Evolutionary conservation across 2,888 invertebrate species (phyloP), one percentile per base, ranked within the genome.

Genomic region (Tachina lurida): DNA sequence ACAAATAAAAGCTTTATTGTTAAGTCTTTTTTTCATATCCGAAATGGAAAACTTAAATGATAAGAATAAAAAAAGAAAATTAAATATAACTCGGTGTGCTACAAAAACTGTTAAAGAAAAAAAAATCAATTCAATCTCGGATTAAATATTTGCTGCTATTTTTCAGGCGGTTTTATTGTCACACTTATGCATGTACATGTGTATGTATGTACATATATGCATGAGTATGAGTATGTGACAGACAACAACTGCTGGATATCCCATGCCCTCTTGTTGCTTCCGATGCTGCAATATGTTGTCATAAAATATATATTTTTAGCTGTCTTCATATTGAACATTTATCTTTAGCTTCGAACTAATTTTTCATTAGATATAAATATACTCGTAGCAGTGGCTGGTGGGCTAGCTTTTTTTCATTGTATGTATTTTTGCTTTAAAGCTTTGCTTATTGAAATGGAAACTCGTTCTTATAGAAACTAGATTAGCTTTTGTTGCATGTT

Each of bases 361-460:
- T 71, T 78, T 71, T 77, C 45, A 31, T 31, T 31, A 31, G 31
- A 7, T 31, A 5, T 31, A 31, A 31, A 31, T 31, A 7, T 31
- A 31, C 31, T 17, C 52, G 39, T 41, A 12, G 22, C 54, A 75
- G 31, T 65, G 13, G 43, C 68, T 70, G 75, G 79, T 80, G 74
- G 79, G 68, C 75, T 70, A 65, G 19, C 13, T 49, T 67, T 49
- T 67, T 68, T 75, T 31, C 63, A 65, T 84, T 54, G 43, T 84
- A n/a, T 17, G 68, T 31, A 60, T 8, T 41, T 49, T 58, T 65
- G 54, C 49, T 31, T 41, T 39, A 58, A 58, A 87, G 87, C 86
- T 87, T 87, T 84, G 86, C 65, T 70, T 74, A 84, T 49, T 87
- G 87, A 87, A 87, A 84, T 88, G 84, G 77, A 88, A 87, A 84